Conservation (phyloP, 2,888 invertebrate species). For the Tupiocoris notatus region DNA sequence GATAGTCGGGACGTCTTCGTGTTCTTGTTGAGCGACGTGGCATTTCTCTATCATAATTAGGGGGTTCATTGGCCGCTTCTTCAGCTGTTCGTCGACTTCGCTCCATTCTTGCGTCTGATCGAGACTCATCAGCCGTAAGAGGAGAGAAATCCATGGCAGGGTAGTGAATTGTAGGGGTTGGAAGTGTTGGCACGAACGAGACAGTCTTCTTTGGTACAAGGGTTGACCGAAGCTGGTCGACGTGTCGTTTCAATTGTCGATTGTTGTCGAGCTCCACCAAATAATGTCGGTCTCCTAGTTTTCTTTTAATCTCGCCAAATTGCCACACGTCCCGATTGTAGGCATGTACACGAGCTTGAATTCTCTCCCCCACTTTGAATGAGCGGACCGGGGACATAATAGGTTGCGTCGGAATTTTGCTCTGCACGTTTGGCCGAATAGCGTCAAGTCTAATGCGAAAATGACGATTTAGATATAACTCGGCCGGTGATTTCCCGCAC, state of each 20-base stretch:
- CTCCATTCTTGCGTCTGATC: too few species aligned
- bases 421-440: neutral
- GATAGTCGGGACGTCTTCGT: too few species aligned
- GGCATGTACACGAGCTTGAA: neutral
- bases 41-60: too few species aligned
- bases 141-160: too few species aligned
- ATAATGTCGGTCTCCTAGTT: neutral
- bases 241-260: neutral
- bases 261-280: neutral
- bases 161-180: too few species aligned
- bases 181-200: too few species aligned
- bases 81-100: too few species aligned
- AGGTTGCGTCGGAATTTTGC: neutral
- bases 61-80: too few species aligned
- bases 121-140: too few species aligned
- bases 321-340: neutral
- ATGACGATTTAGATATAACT: neutral
- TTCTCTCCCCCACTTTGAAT: neutral
- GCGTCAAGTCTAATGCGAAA: neutral
- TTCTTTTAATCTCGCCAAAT: neutral
- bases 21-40: too few species aligned
- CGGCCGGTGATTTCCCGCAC: neutral
- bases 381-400: neutral
- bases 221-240: too few species aligned
- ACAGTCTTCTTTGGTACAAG: too few species aligned